These are phyloP conservation scores for Hippopotamyrus pictus DNA, from an alignment of 2,797 vertebrate species.

Conservation along the genomic window DNA sequence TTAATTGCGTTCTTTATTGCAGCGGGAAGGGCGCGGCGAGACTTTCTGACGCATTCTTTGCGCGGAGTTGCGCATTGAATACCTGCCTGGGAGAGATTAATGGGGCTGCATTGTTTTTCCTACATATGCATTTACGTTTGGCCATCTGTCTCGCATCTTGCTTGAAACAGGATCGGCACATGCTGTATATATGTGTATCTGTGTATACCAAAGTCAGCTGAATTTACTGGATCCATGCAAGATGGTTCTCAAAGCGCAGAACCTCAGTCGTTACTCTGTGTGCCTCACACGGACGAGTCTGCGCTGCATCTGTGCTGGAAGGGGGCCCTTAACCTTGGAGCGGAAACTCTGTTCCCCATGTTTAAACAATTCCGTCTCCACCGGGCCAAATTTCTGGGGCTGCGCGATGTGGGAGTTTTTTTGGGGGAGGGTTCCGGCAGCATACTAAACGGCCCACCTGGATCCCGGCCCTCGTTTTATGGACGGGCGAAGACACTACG, in stretches of 20 bases:
- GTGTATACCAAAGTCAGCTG: neutral
- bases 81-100: constrained; percentile 6
- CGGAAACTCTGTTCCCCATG: constrained; percentile 7
- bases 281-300: constrained; percentile 18
- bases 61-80: neutral
- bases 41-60: neutral
- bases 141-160: neutral
- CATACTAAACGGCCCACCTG: neutral
- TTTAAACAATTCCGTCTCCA: constrained; percentile 20
- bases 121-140: neutral
- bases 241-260: neutral
- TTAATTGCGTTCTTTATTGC: constrained; percentile 17
- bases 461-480: neutral
- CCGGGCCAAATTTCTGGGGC: neutral
- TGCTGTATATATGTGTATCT: neutral
- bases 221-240: neutral
- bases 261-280: neutral
- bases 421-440: neutral
- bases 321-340: constrained; percentile 16
- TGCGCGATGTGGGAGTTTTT: neutral
- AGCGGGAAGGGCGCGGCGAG: neutral
- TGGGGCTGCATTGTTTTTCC: neutral
- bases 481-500: neutral
- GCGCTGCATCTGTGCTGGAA: constrained; percentile 31
- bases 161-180: neutral